These are phyloP conservation scores for Simalia tracyae DNA, from an alignment of 2,797 vertebrate genomes.

Conservation along the genomic window DNA sequence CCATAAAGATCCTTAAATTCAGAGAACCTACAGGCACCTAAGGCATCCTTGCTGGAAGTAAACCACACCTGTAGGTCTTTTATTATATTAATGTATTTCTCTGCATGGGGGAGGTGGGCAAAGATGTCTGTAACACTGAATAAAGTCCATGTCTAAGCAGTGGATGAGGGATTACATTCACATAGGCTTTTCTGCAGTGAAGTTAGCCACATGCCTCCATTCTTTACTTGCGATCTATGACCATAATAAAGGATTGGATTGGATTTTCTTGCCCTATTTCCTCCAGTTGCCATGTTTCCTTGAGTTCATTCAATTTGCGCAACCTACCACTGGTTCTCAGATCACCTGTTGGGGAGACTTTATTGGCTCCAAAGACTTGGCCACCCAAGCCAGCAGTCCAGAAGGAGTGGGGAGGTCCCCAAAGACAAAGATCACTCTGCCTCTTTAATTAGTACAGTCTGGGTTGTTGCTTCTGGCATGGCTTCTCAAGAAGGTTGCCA, in stretches of 20 bases:
- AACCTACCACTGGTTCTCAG: not conserved
- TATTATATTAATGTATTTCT: not conserved
- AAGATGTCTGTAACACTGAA: no score
- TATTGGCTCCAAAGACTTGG: not conserved
- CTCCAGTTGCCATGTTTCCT: not conserved
- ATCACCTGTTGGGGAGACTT: not conserved
- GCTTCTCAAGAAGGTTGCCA: not conserved
- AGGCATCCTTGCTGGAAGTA: not conserved
- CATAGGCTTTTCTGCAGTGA: not conserved
- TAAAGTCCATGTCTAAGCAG: no score
- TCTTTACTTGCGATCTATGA: no score
- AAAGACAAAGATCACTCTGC: not conserved
- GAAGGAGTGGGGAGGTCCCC: not conserved
- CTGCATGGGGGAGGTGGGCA: not conserved
- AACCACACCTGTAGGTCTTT: not conserved
- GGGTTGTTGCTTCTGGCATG: slow-evolving; percentile 5
- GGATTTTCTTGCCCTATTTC: not conserved
- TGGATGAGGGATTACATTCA: not conserved
- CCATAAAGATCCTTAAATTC: not conserved
- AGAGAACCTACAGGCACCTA: not conserved
- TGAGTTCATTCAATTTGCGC: not conserved
- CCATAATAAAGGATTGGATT: not conserved
- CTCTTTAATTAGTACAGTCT: not conserved
- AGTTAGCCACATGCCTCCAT: not conserved
- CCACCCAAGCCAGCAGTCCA: not conserved